Base-by-base conservation (phyloP, 2,113 vertebrate genomes). In the Hymenochirus boettgeri region DNA sequence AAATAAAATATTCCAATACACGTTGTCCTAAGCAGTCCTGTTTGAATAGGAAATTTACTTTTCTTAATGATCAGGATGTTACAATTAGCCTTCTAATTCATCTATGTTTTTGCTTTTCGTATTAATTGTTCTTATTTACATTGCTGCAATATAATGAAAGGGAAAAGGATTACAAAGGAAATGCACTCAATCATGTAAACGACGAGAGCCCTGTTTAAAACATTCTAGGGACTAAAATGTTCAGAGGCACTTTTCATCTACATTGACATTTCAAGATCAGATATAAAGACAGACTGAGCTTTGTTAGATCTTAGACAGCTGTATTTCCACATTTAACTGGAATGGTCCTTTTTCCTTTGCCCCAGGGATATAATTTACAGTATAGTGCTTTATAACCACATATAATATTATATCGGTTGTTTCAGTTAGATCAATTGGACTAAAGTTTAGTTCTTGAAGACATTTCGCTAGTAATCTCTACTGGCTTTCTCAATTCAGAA, bases 111-210 rank as follows among this genome's bases (percentile, higher is more conserved):
- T 69, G 57, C 47, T 48, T 66, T 53, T 31, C 17, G 19, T 53
- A 48, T 69, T 60, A 24, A 31, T 46, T 60, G 37, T 53, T 60
- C 57, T 48, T 29, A 50, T 69, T 53, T 69, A 52, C n/a, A 69
- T 69, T 69, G 64, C 58, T 67, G 48, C 57, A 69, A 51, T 53
- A 51, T 60, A 60, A 69, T 69, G 59, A 52, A 48, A 69, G 60
- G 53, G 42, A 52, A 24, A 60, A 60, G 57, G 52, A 59, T 58
- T 67, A 69, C 65, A 69, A 48, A 69, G 65, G 65, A 69, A 59
- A 53, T 69, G 65, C 46, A 69, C 37, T 69, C 25, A 69, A 60
- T 57, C 57, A 59, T 37, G 46, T 27, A 42, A 59, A 69, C 53
- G 56, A 29, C 27, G 56, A 27, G 37, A 51, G 35, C 65, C 53